Conservation (phyloP, 2,797 vertebrate species). For the Emys orbicularis region DNA sequence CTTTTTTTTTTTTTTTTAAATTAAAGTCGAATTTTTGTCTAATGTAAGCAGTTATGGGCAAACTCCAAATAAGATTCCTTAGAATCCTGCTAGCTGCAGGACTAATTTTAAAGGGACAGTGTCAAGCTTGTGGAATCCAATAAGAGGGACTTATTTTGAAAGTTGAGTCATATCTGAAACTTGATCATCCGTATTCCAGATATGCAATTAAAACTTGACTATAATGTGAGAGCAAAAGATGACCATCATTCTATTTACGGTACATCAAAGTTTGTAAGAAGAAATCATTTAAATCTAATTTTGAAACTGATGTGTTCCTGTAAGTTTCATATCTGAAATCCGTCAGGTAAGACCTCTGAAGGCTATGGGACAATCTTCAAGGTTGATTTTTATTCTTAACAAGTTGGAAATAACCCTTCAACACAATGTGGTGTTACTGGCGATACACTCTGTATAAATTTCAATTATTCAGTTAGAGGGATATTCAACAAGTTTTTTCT, state of each 20-base stretch:
- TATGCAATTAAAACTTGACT: background rate
- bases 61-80: background rate
- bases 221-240: background rate
- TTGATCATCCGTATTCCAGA: background rate
- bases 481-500: too few relatives aligned
- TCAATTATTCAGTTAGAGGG: background rate
- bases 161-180: background rate
- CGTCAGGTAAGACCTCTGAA: background rate
- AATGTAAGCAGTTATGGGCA: too few relatives aligned
- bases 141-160: background rate
- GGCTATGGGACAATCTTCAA: background rate
- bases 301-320: background rate
- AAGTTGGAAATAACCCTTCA: background rate
- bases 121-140: background rate
- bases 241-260: background rate
- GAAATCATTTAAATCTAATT: background rate
- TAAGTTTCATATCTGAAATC: accelerated
- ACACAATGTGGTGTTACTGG: background rate
- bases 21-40: background rate
- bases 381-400: background rate
- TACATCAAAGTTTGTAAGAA: accelerated
- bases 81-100: background rate
- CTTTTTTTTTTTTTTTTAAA: too few relatives aligned
- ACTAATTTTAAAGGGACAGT: background rate
- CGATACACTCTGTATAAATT: background rate